Evolutionary conservation across 2,888 invertebrate species (phyloP).

Genomic region (Sarcophaga rosellei): DNA sequence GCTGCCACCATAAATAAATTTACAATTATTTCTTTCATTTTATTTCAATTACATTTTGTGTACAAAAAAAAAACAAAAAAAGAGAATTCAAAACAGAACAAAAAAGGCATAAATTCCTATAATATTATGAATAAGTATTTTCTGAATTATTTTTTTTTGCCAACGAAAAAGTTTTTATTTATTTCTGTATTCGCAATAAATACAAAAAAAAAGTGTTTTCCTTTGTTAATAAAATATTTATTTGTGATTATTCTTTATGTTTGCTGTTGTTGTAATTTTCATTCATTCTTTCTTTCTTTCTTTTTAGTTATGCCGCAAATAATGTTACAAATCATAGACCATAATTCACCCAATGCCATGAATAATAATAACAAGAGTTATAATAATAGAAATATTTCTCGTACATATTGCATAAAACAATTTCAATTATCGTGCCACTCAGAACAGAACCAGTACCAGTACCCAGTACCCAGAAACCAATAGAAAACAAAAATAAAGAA

Average conservation of each 20-base stretch:
- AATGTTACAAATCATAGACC: slow-evolving; percentile 45
- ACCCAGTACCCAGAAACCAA: not conserved
- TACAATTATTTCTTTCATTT: not conserved
- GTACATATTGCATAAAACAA: slow-evolving; percentile 54
- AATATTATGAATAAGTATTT: not conserved
- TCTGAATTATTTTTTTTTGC: slow-evolving; percentile 7
- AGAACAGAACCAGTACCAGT: not conserved
- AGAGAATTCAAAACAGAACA: too few relatives aligned
- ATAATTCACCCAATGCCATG: slow-evolving; percentile 46
- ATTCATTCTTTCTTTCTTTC: slow-evolving; percentile 7
- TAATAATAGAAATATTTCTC: slow-evolving; percentile 18
- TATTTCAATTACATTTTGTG: not conserved
- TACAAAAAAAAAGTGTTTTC: not conserved
- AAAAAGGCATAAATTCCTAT: not conserved
- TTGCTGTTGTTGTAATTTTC: not conserved
- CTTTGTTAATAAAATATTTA: slow-evolving; percentile 45
- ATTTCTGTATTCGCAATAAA: not conserved
- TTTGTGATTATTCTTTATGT: not conserved
- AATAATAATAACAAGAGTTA: slow-evolving; percentile 24
- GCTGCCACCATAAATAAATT: not conserved
- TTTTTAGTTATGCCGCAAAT: slow-evolving; percentile 8
- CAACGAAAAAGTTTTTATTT: slow-evolving; percentile 8
- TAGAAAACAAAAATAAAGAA: slow-evolving; percentile 8
- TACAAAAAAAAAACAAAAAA: not conserved
- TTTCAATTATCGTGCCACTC: slow-evolving; percentile 42